Conservation (phyloP, 2,113 vertebrate species). For the Jaculus jaculus region DNA sequence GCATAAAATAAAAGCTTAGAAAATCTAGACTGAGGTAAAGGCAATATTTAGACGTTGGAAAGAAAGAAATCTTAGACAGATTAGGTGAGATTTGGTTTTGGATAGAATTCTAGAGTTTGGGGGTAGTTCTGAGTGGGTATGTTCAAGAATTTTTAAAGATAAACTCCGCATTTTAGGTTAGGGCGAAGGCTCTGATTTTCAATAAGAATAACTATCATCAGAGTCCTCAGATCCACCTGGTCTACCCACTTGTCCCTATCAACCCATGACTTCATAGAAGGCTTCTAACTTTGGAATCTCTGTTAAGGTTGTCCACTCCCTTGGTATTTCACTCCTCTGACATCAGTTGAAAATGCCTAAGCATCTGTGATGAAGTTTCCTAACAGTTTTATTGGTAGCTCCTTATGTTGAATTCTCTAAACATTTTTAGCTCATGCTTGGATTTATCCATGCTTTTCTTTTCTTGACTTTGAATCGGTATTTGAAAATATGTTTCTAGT, state of each 20-base stretch:
- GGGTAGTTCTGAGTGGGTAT: background rate
- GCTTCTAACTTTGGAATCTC: background rate
- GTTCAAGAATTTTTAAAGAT: background rate
- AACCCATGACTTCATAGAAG: background rate
- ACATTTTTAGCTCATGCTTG: background rate
- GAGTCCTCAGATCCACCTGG: background rate
- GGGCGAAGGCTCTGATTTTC: background rate
- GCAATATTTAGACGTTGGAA: background rate
- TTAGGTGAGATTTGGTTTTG: background rate
- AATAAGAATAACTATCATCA: background rate
- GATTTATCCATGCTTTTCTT: background rate
- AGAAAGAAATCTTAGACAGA: background rate
- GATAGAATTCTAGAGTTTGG: background rate
- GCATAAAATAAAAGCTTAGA: background rate
- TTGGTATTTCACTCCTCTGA: background rate
- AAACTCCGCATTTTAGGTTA: background rate
- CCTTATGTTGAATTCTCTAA: background rate
- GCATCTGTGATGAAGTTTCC: background rate
- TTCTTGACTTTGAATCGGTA: background rate
- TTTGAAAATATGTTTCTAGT: background rate
- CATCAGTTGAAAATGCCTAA: background rate
- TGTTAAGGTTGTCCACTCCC: background rate
- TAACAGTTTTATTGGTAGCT: background rate
- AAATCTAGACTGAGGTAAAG: background rate
- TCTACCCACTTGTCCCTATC: background rate